Evolutionary conservation across 2,888 invertebrate species (phyloP).

Genomic region (Holacanthella duospinosa): DNA sequence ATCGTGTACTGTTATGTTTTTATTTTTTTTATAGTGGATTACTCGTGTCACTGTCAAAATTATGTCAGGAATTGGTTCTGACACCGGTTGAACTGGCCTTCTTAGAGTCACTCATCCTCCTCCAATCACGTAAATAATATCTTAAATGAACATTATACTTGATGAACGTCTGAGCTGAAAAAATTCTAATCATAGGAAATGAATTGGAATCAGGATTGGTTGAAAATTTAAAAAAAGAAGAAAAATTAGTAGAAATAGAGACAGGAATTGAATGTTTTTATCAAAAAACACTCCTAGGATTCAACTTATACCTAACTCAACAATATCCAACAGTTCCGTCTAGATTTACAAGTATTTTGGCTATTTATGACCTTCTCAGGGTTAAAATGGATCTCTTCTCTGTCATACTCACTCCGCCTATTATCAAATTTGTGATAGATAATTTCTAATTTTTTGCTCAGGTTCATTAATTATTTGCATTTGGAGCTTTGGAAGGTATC

Average conservation of each 20-base stretch:
- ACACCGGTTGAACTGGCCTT: conserved; percentile 33
- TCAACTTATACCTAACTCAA: conserved; percentile 29
- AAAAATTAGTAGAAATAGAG: neutral
- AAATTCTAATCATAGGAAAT: no score
- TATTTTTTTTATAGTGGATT: conserved; percentile 25
- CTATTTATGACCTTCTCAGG: conserved; percentile 28
- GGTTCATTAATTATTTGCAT: no score
- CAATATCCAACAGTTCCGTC: conserved; percentile 28
- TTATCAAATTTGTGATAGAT: conserved; percentile 34
- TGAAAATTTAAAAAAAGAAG: neutral
- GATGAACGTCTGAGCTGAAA: neutral
- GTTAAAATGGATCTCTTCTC: conserved; percentile 26
- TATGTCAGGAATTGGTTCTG: conserved; percentile 26
- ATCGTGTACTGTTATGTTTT: no score
- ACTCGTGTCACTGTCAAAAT: conserved; percentile 20
- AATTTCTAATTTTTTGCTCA: conserved; percentile 30
- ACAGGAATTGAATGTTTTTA: conserved; percentile 12
- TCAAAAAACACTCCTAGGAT: conserved; percentile 32
- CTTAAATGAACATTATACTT: neutral
- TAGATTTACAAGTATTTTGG: conserved; percentile 26
- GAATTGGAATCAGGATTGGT: no score
- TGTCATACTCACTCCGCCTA: conserved; percentile 23
- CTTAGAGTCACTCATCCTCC: conserved; percentile 31
- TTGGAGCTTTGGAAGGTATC: no score
- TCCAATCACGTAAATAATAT: conserved; percentile 15